Evolutionary conservation across 2,797 vertebrate species (phyloP).

Genomic region (Myotis daubentonii): DNA sequence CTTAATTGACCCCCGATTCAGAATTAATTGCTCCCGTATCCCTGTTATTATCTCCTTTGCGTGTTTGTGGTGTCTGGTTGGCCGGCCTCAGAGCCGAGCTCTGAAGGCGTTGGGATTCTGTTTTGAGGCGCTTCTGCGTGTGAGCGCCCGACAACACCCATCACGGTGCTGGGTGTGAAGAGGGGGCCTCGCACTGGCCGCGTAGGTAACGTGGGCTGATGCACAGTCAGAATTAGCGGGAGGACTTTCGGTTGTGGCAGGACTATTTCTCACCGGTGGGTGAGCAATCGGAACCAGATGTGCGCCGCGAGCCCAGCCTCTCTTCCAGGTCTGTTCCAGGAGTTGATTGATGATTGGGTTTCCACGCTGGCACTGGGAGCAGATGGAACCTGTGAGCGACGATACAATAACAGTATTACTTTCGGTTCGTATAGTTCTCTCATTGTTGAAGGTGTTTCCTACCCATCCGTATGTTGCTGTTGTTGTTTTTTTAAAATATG

Average conservation of each 20-base stretch:
- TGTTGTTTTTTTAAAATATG: background rate
- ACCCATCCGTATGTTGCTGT: background rate
- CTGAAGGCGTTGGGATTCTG: background rate
- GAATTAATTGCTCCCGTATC: constrained; percentile 69
- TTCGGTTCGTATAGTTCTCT: background rate
- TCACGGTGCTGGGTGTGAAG: background rate
- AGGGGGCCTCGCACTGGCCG: background rate
- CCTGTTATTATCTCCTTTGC: constrained; percentile 40
- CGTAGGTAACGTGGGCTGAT: background rate
- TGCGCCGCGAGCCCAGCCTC: background rate
- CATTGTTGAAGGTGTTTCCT: background rate
- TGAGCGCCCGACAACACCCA: background rate
- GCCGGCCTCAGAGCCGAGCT: background rate
- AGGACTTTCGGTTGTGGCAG: background rate
- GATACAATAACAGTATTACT: background rate
- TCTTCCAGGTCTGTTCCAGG: background rate
- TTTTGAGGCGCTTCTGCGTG: background rate
- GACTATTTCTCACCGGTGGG: background rate
- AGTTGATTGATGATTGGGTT: background rate
- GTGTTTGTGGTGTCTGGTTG: constrained; percentile 5
- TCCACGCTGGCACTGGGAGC: background rate
- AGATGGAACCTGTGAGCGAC: background rate
- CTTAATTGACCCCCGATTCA: constrained; percentile 71
- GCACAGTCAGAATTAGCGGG: background rate
- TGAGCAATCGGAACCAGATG: constrained; percentile 42